Base-by-base conservation (phyloP, 2,113 vertebrate genomes). In the Dicrurus megarhynchus region DNA sequence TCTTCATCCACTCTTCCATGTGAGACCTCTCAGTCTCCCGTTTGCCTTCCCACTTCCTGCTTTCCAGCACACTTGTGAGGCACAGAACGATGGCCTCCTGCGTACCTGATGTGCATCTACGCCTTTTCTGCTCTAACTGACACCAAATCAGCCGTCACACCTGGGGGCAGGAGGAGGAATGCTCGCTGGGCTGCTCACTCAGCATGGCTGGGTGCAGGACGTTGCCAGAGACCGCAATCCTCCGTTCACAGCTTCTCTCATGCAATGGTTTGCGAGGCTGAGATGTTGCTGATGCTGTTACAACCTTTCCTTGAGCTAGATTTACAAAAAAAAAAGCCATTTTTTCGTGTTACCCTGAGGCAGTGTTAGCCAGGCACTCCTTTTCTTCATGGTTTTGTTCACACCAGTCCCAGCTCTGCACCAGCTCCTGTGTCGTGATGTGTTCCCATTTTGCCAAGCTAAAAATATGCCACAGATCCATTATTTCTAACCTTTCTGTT, bases 211-310 rank as follows among this genome's bases (percentile, higher is more conserved):
- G 50, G 6, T 91, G 41, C 37, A 76, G 87, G 78, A 35, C 57
- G 37, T 70, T 93, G 76, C 76, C 94, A 93, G 67, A 88, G 46
- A 86, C 63, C 63, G 35, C 76, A 92, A 5, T 24, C 46, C 19
- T n/a, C 35, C 18, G 1, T 42, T 77, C 71, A 55, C 60, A 20
- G 42, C 57, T 17, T 81, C 55, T 86, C 63, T 80, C 50, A 32
- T 74, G 55, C 84, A 57, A 24, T 33, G 2, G 44, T 93, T 53
- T 81, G 50, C 63, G 33, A 80, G 44, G 47, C 5, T 95, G 88
- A 90, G 68, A 35, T 63, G 30, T 44, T 84, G 80, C 67, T 84
- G 13, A 14, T 81, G 68, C 76, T 87, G 42, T 75, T 70, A 22
- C 7, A 76, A 59, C 16, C 28, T 85, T 83, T 69, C 56, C 46